phyloP scores from a whole-genome alignment of 2,888 invertebrate genomes.

The Apomyelois bistriatella region DNA sequence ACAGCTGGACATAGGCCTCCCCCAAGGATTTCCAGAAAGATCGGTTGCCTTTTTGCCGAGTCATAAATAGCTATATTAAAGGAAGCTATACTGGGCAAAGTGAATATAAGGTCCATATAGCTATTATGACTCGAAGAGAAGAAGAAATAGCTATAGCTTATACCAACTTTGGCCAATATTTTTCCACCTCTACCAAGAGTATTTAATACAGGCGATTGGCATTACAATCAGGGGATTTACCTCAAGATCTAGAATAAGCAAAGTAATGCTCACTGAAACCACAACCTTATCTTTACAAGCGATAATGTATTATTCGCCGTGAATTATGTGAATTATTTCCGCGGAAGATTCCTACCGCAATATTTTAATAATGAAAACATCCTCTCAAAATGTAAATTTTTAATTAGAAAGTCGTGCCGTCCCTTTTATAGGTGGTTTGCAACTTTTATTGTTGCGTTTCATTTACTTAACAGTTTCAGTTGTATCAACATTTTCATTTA shows the following conservation, averaged over 20 bases:
- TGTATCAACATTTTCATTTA: neutral
- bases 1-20: no score
- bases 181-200: no score
- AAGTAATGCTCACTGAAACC: neutral
- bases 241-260: neutral
- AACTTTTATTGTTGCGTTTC: slow-evolving; percentile 19
- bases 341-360: slow-evolving; percentile 59
- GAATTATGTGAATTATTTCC: slow-evolving; percentile 49
- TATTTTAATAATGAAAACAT: slow-evolving; percentile 76
- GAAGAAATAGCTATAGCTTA: no score
- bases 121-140: no score
- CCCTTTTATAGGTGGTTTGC: slow-evolving; percentile 22
- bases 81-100: no score
- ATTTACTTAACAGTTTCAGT: neutral
- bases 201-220: no score
- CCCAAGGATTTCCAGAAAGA: no score
- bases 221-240: no score
- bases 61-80: no score
- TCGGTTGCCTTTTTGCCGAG: no score
- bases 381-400: slow-evolving; percentile 76
- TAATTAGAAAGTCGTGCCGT: slow-evolving; percentile 54
- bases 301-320: slow-evolving; percentile 54
- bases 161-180: no score
- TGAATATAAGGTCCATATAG: no score
- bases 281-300: slow-evolving; percentile 14